A percentile compares a stretch with the other conserved stretches of the same genome.
Evolutionary conservation across 2,888 invertebrate genomes (phyloP).

Genomic region (Plagiodera versicolora): DNA sequence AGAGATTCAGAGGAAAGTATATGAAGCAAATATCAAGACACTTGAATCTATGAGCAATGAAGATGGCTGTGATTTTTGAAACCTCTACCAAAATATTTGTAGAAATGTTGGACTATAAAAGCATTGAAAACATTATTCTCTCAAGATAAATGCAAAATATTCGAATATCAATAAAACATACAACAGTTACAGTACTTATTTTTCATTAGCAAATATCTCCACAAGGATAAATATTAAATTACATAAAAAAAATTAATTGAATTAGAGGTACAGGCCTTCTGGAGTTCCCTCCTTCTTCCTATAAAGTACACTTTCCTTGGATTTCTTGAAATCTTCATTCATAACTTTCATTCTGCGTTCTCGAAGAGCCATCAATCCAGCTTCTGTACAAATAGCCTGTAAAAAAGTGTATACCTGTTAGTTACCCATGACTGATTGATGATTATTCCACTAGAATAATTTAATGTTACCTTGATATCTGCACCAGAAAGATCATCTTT

Average conservation of each 20-base stretch:
- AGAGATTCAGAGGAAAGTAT: constrained; percentile 15
- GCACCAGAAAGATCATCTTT: constrained; percentile 99
- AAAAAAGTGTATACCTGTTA: constrained; percentile 37
- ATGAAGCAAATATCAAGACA: background rate
- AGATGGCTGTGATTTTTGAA: background rate
- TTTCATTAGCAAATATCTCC: background rate
- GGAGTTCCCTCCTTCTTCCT: constrained; percentile 99
- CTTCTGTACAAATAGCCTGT: constrained; percentile 99
- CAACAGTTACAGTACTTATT: background rate
- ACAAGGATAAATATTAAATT: background rate
- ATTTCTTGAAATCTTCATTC: constrained; percentile 99
- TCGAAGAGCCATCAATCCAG: constrained; percentile 94
- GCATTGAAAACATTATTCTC: no score
- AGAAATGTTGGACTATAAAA: no score
- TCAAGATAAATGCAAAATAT: no score
- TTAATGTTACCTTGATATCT: constrained; percentile 79
- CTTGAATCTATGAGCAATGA: constrained; percentile 2
- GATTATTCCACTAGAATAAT: no score
- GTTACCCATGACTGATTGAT: no score
- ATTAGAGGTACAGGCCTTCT: constrained; percentile 94
- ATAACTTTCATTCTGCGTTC: constrained; percentile 99
- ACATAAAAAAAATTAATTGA: constrained; percentile 1
- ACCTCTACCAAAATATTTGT: no score
- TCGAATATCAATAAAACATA: background rate
- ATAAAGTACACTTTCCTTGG: constrained; percentile 98